Evolutionary conservation across 2,797 vertebrate species (phyloP).

Genomic region (Eospalax fontanierii): DNA sequence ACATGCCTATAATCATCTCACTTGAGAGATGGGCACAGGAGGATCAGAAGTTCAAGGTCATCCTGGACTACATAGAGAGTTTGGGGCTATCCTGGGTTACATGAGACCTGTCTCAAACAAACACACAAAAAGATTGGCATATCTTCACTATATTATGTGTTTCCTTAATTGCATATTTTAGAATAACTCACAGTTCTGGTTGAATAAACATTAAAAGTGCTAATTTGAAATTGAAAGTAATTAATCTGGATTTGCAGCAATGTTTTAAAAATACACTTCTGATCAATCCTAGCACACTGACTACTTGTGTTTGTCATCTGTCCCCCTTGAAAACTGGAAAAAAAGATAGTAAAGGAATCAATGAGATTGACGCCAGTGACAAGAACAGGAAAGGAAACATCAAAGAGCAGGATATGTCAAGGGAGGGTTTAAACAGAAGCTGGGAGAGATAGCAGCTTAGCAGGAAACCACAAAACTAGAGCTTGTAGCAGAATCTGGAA

Average conservation of each 20-base stretch:
- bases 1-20: too few species aligned
- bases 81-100: too few species aligned
- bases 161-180: conserved; percentile 42
- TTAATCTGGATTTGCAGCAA: conserved; percentile 50
- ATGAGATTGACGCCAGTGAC: background rate
- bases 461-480: background rate
- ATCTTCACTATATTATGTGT: background rate
- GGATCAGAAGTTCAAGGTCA: too few species aligned
- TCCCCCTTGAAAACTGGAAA: background rate
- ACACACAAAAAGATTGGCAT: background rate
- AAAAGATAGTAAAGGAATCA: conserved; percentile 36
- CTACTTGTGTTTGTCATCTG: background rate
- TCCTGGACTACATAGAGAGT: too few species aligned
- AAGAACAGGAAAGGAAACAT: conserved; percentile 22
- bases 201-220: conserved; percentile 52
- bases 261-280: background rate
- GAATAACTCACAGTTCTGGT: conserved; percentile 27
- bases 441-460: background rate
- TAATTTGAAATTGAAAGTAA: too few species aligned
- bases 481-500: background rate
- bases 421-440: conserved; percentile 14
- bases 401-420: background rate
- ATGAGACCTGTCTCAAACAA: background rate
- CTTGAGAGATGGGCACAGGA: too few species aligned
- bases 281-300: background rate